Evolutionary conservation across 2,888 invertebrate species (phyloP), one percentile per base, ranked within the genome.

Genomic region (Iphiclides podalirius): DNA sequence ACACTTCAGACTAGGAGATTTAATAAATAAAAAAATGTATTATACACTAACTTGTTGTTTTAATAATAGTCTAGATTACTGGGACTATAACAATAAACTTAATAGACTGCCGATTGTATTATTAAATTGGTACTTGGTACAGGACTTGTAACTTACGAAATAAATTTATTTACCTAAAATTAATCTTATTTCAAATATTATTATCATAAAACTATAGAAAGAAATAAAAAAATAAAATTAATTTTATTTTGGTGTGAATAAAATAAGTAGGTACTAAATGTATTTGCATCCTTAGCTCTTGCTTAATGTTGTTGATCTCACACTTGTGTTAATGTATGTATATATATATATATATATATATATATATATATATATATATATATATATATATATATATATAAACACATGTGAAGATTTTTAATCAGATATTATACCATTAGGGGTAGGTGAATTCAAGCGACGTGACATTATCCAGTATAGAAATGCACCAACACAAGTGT

Each of bases 241-340:
- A 31, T 31, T 31, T 63, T 53, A 59, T 62, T 59, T 63, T 54
- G 56, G 61, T 58, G 63, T 66, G 62, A 67, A 65, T 61, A 56
- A 57, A 63, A 38, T 60, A 52, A 62, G 26, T 67, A 66, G 58
- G n/a, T 60, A 28, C 14, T 44, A 28, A 14, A 44, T 11, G 15
- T 37, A 42, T 23, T 39, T 34, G 35, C 63, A 59, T 76, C 20
- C 63, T 71, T 80, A 85, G 77, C 73, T 79, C 77, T 78, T 67
- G 85, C 86, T 87, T 87, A 82, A 80, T 84, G 85, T 86, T 85
- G 81, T 83, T 87, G 83, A 85, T 86, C 87, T 85, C 84, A 81
- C 77, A 72, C 64, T 58, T 77, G 72, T 83, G 78, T 82, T 81
- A n/a, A n/a, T n/a, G n/a, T n/a, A n/a, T n/a, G n/a, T n/a, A n/a